Evolutionary conservation across 2,888 invertebrate genomes (phyloP).

Genomic region (Melanchra persicariae): DNA sequence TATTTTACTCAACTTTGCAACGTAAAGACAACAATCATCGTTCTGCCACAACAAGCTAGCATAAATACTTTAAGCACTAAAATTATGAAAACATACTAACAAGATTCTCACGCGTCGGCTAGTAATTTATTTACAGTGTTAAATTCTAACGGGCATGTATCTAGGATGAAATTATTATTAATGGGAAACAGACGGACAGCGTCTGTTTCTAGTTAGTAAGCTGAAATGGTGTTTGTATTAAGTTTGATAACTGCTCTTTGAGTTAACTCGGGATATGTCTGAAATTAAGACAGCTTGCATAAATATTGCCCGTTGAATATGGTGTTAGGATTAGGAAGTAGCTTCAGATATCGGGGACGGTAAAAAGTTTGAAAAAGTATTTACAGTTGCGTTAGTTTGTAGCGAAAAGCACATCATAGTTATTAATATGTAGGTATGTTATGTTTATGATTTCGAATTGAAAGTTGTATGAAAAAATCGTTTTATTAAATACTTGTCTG

Average conservation of each 20-base stretch:
- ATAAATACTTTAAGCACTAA: slow-evolving; percentile 26
- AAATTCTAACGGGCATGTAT: slow-evolving; percentile 63
- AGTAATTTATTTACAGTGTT: slow-evolving; percentile 64
- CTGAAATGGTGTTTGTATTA: slow-evolving; percentile 50
- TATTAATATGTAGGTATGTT: too few relatives aligned
- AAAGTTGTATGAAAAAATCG: too few relatives aligned
- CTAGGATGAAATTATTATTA: slow-evolving; percentile 67
- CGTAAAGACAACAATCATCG: slow-evolving; percentile 1
- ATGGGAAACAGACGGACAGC: slow-evolving; percentile 57
- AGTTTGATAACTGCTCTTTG: slow-evolving; percentile 47
- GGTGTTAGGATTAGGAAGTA: not conserved
- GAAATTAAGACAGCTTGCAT: slow-evolving; percentile 38
- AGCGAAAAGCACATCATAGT: too few relatives aligned
- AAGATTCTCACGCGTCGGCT: slow-evolving; percentile 52
- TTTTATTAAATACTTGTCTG: too few relatives aligned
- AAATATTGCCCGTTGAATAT: slow-evolving; percentile 17
- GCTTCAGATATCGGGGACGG: slow-evolving; percentile 3
- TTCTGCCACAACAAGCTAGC: slow-evolving; percentile 16
- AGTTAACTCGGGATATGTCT: slow-evolving; percentile 51
- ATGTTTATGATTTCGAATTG: too few relatives aligned
- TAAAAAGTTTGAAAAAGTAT: too few relatives aligned
- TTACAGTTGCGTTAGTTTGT: too few relatives aligned
- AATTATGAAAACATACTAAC: slow-evolving; percentile 42
- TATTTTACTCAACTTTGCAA: too few relatives aligned
- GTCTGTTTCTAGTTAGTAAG: slow-evolving; percentile 51